A percentile compares a stretch with the other conserved stretches of the same genome.
These are phyloP conservation scores for Delphinus delphis DNA, from an alignment of 2,113 vertebrate species.

Conservation along the genomic window DNA sequence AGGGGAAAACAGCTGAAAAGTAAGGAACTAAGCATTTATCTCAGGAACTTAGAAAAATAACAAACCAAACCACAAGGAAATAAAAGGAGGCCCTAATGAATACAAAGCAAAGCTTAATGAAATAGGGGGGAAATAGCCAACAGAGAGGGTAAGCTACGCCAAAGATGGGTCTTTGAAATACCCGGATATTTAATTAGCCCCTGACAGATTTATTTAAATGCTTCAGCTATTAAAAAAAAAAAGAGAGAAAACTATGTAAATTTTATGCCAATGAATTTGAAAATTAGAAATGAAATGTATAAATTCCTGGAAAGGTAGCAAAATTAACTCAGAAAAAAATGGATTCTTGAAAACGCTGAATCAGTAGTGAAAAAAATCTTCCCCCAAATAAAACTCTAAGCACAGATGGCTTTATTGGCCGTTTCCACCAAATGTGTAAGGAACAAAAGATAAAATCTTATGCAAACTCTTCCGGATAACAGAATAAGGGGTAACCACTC, in stretches of 20 bases:
- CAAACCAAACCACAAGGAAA: not conserved
- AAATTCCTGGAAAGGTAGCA: slow-evolving; percentile 5
- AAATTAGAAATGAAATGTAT: not conserved
- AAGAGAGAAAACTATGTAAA: not conserved
- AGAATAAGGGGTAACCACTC: not conserved
- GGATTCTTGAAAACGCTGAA: not conserved
- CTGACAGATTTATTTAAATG: not conserved
- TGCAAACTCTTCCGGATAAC: not conserved
- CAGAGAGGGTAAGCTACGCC: not conserved
- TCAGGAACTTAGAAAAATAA: not conserved
- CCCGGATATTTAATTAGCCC: not conserved
- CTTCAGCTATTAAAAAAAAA: not conserved
- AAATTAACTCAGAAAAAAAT: slow-evolving; percentile 11
- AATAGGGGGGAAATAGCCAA: not conserved
- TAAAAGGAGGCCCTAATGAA: not conserved
- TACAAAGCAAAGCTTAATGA: not conserved
- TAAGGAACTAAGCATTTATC: no score
- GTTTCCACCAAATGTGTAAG: not conserved
- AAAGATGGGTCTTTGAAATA: not conserved
- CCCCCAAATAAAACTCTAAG: not conserved
- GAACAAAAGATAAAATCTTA: not conserved
- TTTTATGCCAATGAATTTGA: not conserved
- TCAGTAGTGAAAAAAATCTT: not conserved
- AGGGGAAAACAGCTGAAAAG: not conserved
- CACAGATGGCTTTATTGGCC: not conserved